Evolutionary conservation across 92 coral and sea anemone genomes (phyloP), one percentile per base, ranked within the genome.

Genomic region (Blastomussa wellsi): DNA sequence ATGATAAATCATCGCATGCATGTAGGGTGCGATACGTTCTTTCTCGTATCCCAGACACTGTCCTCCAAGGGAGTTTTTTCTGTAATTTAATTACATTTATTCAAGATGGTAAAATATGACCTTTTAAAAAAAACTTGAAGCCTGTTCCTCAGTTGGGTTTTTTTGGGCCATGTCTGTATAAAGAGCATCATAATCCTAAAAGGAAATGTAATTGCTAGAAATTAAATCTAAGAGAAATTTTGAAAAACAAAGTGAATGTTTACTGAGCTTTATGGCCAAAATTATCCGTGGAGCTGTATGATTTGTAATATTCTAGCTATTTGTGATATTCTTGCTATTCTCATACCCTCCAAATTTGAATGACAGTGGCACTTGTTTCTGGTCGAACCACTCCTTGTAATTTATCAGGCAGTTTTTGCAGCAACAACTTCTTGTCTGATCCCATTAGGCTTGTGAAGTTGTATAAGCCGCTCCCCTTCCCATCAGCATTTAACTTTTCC

Each of bases 391-490:
- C 53, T 16, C 90, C 89, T 20, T 82, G 67, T 37, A 92, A 72
- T 52, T 86, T 88, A 1, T 78, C 72, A 29, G 91, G 91, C 10
- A 87, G 81, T 33, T 49, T 84, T 79, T 69, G 53, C 28, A 88
- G 88, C 37, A 91, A 72, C 1, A 88, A 67, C 74, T 86, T 89
- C 65, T 91, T 91, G 70, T 91, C 92, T 16, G 94, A 52, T 5
- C 92, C 92, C 94, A 91, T 88, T 13, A 88, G 72, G 52, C 92
- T 91, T 67, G 92, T 91, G 42, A 91, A 88, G 32, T 91, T 92
- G 35, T 88, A 80, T n/a, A 75, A 31, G 7, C 94, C 90, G 74
- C 90, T 91, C 1, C 87, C 93, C 68, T 80, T 91, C 0, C 94
- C 90, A 62, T 88, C 94, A 5, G 87, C 90, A 84, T 91, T 84